Conservation (phyloP, 2,888 invertebrate genomes). For the Sisyra nigra region DNA sequence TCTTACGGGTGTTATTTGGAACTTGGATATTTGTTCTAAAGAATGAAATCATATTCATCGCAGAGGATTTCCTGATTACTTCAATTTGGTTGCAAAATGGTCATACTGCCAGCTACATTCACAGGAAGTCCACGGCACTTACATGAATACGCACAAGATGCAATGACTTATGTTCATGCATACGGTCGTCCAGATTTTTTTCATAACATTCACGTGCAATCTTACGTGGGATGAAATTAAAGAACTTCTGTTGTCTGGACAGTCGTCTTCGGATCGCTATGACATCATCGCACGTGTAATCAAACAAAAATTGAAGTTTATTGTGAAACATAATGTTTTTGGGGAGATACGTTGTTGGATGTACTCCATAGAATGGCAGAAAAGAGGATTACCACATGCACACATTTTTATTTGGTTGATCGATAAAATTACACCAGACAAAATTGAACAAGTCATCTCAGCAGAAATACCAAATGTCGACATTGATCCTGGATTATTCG, state of each 20-base stretch:
- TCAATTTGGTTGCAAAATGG: too few species aligned
- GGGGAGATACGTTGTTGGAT: constrained; percentile 11
- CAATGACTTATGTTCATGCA: constrained; percentile 19
- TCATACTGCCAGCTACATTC: constrained; percentile 17
- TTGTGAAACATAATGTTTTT: constrained; percentile 11
- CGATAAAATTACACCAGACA: constrained; percentile 9
- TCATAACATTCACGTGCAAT: constrained; percentile 21
- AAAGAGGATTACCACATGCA: constrained; percentile 10
- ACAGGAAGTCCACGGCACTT: constrained; percentile 19
- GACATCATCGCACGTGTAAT: constrained; percentile 13
- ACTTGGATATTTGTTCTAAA: too few species aligned
- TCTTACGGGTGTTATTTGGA: too few species aligned
- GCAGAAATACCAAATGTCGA: constrained; percentile 16
- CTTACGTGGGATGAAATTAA: constrained; percentile 7
- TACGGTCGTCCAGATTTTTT: constrained; percentile 20
- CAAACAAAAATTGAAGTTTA: constrained; percentile 9
- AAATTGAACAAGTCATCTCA: not conserved
- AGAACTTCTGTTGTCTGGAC: constrained; percentile 8
- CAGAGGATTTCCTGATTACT: too few species aligned
- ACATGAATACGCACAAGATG: constrained; percentile 20
- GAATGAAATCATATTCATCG: too few species aligned
- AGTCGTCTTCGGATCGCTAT: constrained; percentile 11
- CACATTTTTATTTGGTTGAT: constrained; percentile 11
- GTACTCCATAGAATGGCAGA: constrained; percentile 13
- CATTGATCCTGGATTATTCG: constrained; percentile 16